These are phyloP conservation scores for Euthynnus affinis DNA, from an alignment of 2,797 vertebrate species.

Conservation along the genomic window DNA sequence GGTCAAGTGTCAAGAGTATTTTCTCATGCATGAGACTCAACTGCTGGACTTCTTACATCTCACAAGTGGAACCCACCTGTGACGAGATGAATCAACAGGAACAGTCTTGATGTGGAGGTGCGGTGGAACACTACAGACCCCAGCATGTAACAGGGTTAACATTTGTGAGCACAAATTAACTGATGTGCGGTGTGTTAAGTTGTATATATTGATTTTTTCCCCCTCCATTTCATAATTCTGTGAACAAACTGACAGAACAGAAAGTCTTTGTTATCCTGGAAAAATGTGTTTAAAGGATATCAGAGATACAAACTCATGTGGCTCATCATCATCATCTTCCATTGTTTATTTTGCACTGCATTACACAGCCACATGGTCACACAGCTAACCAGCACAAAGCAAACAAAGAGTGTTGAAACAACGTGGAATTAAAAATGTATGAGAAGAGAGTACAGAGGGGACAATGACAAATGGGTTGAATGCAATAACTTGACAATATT, in stretches of 20 bases:
- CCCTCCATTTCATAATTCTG: background rate
- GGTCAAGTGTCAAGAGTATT: background rate
- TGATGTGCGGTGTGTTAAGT: background rate
- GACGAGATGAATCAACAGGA: background rate
- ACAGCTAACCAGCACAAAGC: slow-evolving; percentile 7
- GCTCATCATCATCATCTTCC: background rate
- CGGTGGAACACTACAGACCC: background rate
- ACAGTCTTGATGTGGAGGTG: background rate
- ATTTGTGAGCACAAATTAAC: background rate
- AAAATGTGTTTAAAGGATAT: background rate
- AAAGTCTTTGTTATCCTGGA: background rate
- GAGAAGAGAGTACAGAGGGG: background rate
- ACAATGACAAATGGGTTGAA: slow-evolving; percentile 1
- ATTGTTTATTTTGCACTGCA: background rate
- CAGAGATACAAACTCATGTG: background rate
- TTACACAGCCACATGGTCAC: background rate
- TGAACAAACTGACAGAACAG: background rate
- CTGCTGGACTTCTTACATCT: background rate
- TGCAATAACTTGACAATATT: slow-evolving; percentile 1
- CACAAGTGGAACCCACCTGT: background rate
- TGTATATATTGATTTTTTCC: too few relatives aligned
- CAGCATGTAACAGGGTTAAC: slow-evolving; percentile 1
- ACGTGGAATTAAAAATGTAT: slow-evolving; percentile 7
- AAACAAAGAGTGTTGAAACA: background rate
- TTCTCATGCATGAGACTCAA: background rate